Conservation (phyloP, 1,140 invertebrate species). For the Armadillidium nasatum region DNA sequence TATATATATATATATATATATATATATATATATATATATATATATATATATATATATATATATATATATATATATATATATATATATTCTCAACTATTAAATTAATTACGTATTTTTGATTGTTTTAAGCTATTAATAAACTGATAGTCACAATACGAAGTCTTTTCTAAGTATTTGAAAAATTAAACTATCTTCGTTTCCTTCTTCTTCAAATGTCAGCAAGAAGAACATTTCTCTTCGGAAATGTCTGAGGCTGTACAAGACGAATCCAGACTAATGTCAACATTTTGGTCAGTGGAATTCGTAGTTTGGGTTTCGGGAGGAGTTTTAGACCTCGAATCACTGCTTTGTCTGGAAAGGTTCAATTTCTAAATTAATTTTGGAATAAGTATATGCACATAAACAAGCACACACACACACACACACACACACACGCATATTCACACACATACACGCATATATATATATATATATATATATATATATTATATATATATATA, state of each 20-base stretch:
- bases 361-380: neutral
- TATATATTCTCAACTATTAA: neutral
- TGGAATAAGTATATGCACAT: too few relatives aligned
- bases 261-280: conserved; percentile 26
- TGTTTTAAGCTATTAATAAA: neutral
- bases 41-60: neutral
- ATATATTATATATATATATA: too few relatives aligned
- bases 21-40: too few relatives aligned
- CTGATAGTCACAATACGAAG: neutral
- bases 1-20: too few relatives aligned
- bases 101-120: too few relatives aligned
- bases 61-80: neutral
- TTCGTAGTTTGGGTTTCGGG: conserved; percentile 25
- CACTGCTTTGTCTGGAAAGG: neutral
- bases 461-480: too few relatives aligned
- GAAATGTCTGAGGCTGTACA: conserved; percentile 39
- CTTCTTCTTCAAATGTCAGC: conserved; percentile 21
- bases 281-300: conserved; percentile 16
- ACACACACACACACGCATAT: too few relatives aligned
- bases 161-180: neutral
- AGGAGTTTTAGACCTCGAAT: conserved; percentile 1
- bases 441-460: too few relatives aligned
- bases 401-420: too few relatives aligned
- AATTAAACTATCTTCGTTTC: neutral
- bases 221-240: conserved; percentile 37